Percentiles rank a stretch among this genome's conserved stretches.
These are phyloP conservation scores for Parnassius apollo DNA, from an alignment of 2,888 invertebrate genomes.

Conservation along the genomic window DNA sequence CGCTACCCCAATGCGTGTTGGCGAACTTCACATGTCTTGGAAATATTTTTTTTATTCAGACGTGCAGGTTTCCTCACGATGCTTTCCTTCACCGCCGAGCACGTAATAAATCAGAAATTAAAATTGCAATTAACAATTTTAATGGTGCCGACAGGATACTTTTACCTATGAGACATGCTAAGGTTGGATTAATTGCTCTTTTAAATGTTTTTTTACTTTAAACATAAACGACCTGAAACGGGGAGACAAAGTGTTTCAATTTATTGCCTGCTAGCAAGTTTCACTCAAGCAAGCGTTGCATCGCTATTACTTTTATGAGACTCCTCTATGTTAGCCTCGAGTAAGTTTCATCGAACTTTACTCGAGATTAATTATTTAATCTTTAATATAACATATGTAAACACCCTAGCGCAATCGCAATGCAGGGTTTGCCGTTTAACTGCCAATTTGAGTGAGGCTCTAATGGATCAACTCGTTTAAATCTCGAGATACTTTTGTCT, in stretches of 20 bases:
- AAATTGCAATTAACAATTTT: too few species aligned
- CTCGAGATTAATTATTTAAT: constrained; percentile 71
- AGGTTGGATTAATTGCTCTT: constrained; percentile 47
- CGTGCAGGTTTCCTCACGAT: too few species aligned
- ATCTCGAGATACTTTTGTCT: too few species aligned
- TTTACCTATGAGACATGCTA: too few species aligned
- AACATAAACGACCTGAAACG: constrained; percentile 49
- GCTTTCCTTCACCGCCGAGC: too few species aligned
- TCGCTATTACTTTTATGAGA: constrained; percentile 43
- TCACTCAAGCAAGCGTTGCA: constrained; percentile 32
- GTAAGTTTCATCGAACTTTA: constrained; percentile 61
- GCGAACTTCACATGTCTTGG: too few species aligned
- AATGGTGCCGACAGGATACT: too few species aligned
- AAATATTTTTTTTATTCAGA: too few species aligned
- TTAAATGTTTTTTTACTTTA: constrained; percentile 50
- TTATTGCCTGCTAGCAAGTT: constrained; percentile 52
- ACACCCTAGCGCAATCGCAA: constrained; percentile 49
- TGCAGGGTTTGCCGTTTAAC: constrained; percentile 54
- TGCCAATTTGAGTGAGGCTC: constrained; percentile 50
- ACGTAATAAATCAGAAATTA: too few species aligned
- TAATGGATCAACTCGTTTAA: constrained; percentile 38
- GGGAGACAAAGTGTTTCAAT: constrained; percentile 46
- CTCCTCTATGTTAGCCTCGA: constrained; percentile 61
- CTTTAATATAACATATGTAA: constrained; percentile 70
- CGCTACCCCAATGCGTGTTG: too few species aligned